Percentiles rank a stretch among this genome's conserved stretches.
These are phyloP conservation scores for Anhinga anhinga DNA, from an alignment of 2,113 vertebrate genomes.

Conservation along the genomic window DNA sequence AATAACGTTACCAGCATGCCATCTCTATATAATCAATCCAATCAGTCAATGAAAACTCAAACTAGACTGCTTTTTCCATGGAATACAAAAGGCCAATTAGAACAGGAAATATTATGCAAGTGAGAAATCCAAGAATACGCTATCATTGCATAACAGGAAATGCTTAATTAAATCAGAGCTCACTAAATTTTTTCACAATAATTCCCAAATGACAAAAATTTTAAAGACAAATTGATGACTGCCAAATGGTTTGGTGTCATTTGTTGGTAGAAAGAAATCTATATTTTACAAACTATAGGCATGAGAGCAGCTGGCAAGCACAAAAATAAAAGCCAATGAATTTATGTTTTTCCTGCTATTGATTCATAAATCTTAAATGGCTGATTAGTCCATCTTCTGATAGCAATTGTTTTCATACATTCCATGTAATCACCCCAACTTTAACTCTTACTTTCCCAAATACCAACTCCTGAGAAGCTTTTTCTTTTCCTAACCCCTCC, in stretches of 20 bases:
- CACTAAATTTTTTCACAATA: constrained; percentile 74
- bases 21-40: constrained; percentile 68
- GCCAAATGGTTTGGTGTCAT: constrained; percentile 73
- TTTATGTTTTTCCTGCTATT: constrained; percentile 62
- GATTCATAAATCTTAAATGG: constrained; percentile 67
- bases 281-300: constrained; percentile 72
- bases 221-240: constrained; percentile 78
- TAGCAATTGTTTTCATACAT: constrained; percentile 46
- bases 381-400: constrained; percentile 62
- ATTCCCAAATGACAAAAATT: constrained; percentile 78
- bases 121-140: constrained; percentile 72
- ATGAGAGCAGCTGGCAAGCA: constrained; percentile 65
- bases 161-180: constrained; percentile 79
- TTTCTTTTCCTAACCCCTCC: not conserved
- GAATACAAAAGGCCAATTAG: constrained; percentile 76
- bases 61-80: constrained; percentile 69
- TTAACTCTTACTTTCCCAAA: constrained; percentile 16
- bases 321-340: constrained; percentile 59
- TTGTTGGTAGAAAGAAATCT: constrained; percentile 66
- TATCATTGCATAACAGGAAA: constrained; percentile 78
- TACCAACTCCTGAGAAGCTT: not conserved
- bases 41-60: constrained; percentile 70
- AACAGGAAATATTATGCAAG: constrained; percentile 80
- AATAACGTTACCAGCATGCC: constrained; percentile 57
- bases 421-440: not conserved